phyloP scores from a whole-genome alignment of 1,140 invertebrate species.

The Drosophila repleta region DNA sequence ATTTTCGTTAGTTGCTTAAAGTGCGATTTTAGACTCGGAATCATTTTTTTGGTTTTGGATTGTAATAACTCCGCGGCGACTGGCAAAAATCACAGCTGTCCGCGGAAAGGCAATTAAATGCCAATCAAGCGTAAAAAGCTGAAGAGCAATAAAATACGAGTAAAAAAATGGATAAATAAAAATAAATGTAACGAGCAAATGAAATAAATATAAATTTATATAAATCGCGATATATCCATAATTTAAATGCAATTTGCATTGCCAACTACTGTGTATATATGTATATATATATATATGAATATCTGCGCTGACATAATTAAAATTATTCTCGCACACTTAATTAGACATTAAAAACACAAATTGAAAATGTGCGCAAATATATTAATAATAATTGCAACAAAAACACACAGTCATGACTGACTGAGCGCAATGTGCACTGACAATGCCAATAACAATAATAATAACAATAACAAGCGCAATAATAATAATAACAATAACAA shows the following conservation, averaged over 20 bases:
- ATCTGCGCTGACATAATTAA: constrained; percentile 66
- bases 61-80: constrained; percentile 1
- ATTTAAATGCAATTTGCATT: constrained; percentile 47
- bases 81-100: constrained; percentile 44
- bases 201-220: constrained; percentile 30
- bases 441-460: background rate
- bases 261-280: constrained; percentile 55
- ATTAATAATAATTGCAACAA: constrained; percentile 68
- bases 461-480: constrained; percentile 18
- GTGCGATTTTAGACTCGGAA: no score
- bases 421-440: background rate
- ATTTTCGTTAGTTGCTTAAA: no score
- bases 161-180: constrained; percentile 6
- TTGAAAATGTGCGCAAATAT: constrained; percentile 69
- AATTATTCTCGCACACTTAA: constrained; percentile 81
- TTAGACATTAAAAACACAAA: constrained; percentile 80
- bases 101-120: constrained; percentile 72
- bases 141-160: constrained; percentile 38
- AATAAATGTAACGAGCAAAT: constrained; percentile 25
- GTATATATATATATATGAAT: background rate
- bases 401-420: background rate
- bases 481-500: constrained; percentile 35
- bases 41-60: background rate
- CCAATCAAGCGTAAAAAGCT: constrained; percentile 73
- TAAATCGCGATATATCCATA: constrained; percentile 47